Percentiles rank a stretch among this genome's conserved stretches.
These are phyloP conservation scores for Allolobophora icterica DNA, from an alignment of 2,888 invertebrate genomes.

Conservation along the genomic window DNA sequence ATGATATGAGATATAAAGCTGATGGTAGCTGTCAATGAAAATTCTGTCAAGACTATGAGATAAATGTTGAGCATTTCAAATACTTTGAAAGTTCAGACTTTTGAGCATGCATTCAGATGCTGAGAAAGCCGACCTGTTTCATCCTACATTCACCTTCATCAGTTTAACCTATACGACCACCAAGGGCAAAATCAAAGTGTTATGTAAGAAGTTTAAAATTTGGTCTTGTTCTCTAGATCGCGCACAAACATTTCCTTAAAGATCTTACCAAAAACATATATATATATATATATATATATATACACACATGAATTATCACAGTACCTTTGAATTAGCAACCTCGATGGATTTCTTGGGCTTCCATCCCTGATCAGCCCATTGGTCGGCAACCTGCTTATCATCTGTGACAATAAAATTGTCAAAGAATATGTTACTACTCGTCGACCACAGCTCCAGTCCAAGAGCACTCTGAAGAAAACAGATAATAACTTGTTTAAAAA, in stretches of 20 bases:
- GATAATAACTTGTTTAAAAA: not conserved
- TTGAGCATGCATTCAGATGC: too few relatives aligned
- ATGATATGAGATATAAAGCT: too few relatives aligned
- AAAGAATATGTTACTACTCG: slow-evolving; percentile 87
- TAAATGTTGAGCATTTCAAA: too few relatives aligned
- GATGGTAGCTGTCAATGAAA: too few relatives aligned
- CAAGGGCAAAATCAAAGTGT: too few relatives aligned
- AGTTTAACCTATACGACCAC: too few relatives aligned
- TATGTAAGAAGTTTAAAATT: not conserved
- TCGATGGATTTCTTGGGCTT: slow-evolving; percentile 74
- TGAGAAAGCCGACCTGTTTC: too few relatives aligned
- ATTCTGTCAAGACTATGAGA: too few relatives aligned
- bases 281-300: too few relatives aligned
- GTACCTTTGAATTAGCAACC: slow-evolving; percentile 46
- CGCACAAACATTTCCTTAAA: not conserved
- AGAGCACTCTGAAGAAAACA: slow-evolving; percentile 65
- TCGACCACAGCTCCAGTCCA: slow-evolving; percentile 97
- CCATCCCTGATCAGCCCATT: slow-evolving; percentile 34
- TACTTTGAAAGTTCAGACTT: too few relatives aligned
- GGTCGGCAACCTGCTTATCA: slow-evolving; percentile 30
- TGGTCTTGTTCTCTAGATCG: not conserved
- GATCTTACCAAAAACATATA: not conserved
- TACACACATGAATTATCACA: not conserved
- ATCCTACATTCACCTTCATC: too few relatives aligned
- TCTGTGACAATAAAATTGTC: slow-evolving; percentile 38